Percentiles rank a stretch among this genome's conserved stretches.
Evolutionary conservation across 1,140 invertebrate species (phyloP).

Genomic region (Cryptotermes secundus): DNA sequence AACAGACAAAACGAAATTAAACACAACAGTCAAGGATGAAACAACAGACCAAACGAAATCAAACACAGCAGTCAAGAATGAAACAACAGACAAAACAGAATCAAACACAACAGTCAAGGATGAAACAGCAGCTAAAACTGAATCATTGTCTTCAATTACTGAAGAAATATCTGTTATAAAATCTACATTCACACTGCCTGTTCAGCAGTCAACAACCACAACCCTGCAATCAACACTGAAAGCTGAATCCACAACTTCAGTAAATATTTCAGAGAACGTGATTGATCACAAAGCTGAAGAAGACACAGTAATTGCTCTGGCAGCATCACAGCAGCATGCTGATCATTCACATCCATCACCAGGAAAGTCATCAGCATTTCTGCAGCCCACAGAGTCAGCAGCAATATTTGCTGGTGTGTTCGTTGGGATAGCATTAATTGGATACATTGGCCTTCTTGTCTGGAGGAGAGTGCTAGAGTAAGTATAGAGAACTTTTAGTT

Average conservation of each 20-base stretch:
- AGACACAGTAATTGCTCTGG: slow-evolving; percentile 39
- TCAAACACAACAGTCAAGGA: neutral
- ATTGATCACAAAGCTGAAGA: slow-evolving; percentile 40
- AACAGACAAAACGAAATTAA: too few relatives aligned
- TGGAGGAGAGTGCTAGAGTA: slow-evolving; percentile 50
- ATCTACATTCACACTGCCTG: neutral
- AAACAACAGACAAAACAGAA: neutral
- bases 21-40: too few relatives aligned
- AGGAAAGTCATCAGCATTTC: slow-evolving; percentile 27
- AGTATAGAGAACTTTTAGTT: slow-evolving; percentile 37
- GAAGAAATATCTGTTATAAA: too few relatives aligned
- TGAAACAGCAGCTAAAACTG: neutral
- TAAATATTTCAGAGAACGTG: slow-evolving; percentile 36
- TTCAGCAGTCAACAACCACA: neutral
- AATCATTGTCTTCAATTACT: neutral
- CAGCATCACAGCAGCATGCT: slow-evolving; percentile 35
- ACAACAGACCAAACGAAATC: too few relatives aligned
- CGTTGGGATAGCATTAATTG: slow-evolving; percentile 42
- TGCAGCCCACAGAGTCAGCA: slow-evolving; percentile 31
- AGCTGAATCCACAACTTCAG: slow-evolving; percentile 36
- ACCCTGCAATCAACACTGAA: neutral
- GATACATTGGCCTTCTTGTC: slow-evolving; percentile 46
- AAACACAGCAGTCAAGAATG: too few relatives aligned
- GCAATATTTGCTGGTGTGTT: slow-evolving; percentile 41
- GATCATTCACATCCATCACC: slow-evolving; percentile 11